A percentile compares a stretch with the other conserved stretches of the same genome.
These are phyloP conservation scores for Polymixis lichenea DNA, from an alignment of 2,888 invertebrate species.

Conservation along the genomic window DNA sequence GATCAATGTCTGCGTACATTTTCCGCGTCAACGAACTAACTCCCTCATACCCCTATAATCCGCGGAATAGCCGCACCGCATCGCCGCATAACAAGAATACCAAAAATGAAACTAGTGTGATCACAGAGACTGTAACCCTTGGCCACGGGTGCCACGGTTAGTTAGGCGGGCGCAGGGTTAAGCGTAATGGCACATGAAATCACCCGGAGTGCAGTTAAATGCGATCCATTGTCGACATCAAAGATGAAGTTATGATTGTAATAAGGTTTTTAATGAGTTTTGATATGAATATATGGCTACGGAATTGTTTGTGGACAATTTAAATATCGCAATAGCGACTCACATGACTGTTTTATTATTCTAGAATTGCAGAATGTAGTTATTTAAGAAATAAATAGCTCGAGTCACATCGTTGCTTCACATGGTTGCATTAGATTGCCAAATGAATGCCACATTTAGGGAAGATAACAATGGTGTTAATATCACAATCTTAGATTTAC, in stretches of 20 bases:
- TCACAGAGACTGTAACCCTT: constrained; percentile 85
- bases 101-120: constrained; percentile 82
- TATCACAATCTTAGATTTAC: not conserved
- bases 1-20: constrained; percentile 55
- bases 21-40: constrained; percentile 57
- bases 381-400: not conserved
- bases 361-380: not conserved
- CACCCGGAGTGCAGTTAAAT: constrained; percentile 79
- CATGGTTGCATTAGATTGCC: not conserved
- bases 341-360: not conserved
- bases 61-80: constrained; percentile 67
- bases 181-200: constrained; percentile 86
- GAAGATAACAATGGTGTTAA: not conserved
- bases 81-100: constrained; percentile 81
- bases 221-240: constrained; percentile 82
- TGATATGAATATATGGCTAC: not conserved
- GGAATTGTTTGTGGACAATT: constrained; percentile 9
- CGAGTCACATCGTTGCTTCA: not conserved
- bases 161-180: constrained; percentile 78
- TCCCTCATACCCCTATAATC: constrained; percentile 63
- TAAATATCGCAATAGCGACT: not conserved
- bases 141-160: constrained; percentile 87
- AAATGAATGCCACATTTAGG: not conserved
- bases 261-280: constrained; percentile 52
- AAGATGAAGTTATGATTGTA: constrained; percentile 67